A percentile compares a stretch with the other conserved stretches of the same genome.
Conservation (phyloP, 2,113 vertebrate species). For the Amazona vittata region DNA sequence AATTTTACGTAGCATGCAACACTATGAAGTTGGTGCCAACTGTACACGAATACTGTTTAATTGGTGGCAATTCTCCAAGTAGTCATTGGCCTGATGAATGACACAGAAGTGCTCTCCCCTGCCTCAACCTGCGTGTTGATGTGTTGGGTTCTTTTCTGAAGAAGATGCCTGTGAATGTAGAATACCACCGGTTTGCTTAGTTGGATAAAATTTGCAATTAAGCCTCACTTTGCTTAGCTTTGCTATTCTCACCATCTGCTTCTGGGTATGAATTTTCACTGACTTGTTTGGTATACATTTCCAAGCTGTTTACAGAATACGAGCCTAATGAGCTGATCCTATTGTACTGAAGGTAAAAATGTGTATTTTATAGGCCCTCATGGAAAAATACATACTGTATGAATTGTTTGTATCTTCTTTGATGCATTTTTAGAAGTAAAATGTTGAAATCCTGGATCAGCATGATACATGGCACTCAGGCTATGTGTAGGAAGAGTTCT, state of each 20-base stretch:
- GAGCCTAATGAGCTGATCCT: conserved; percentile 55
- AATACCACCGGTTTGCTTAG: conserved; percentile 27
- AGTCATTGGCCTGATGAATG: conserved; percentile 49
- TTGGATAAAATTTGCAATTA: conserved; percentile 52
- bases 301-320: conserved; percentile 62
- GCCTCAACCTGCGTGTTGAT: neutral
- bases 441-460: neutral
- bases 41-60: conserved; percentile 29
- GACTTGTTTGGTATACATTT: conserved; percentile 58
- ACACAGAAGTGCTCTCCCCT: conserved; percentile 24
- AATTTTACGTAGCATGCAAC: conserved; percentile 46
- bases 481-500: neutral
- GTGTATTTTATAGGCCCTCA: conserved; percentile 12
- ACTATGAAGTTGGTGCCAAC: conserved; percentile 23
- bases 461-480: neutral
- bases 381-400: neutral
- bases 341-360: conserved; percentile 44
- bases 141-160: neutral
- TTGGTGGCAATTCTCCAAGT: conserved; percentile 59
- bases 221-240: conserved; percentile 63
- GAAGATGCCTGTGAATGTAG: neutral
- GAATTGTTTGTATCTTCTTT: neutral
- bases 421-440: neutral
- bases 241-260: conserved; percentile 70
- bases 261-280: conserved; percentile 63